These are phyloP conservation scores for Pemphredon lugubris DNA, from an alignment of 2,888 invertebrate genomes.

Conservation along the genomic window DNA sequence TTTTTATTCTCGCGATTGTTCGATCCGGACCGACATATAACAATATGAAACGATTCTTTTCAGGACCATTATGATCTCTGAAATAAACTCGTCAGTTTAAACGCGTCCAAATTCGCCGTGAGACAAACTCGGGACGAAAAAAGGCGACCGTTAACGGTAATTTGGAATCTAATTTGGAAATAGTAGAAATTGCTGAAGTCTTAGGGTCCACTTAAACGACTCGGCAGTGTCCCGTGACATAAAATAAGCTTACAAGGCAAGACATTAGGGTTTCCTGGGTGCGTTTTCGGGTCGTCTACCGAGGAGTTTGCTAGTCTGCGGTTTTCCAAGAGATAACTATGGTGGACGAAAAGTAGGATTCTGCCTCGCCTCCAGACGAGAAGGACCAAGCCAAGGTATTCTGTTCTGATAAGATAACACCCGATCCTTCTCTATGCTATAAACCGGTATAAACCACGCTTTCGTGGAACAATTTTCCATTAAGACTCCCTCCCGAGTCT, in stretches of 20 bases:
- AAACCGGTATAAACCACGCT: too few species aligned
- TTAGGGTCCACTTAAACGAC: conserved; percentile 25
- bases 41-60: too few species aligned
- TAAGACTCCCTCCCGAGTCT: too few species aligned
- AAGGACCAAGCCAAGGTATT: conserved; percentile 16
- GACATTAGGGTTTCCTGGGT: conserved; percentile 30
- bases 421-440: conserved; percentile 15
- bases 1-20: too few species aligned
- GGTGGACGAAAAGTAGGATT: conserved; percentile 37
- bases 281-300: conserved; percentile 21
- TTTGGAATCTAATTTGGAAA: not conserved
- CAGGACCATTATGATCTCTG: too few species aligned
- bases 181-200: conserved; percentile 1
- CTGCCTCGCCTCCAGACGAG: conserved; percentile 30
- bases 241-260: conserved; percentile 47
- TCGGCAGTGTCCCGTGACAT: conserved; percentile 4
- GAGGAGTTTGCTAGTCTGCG: conserved; percentile 18
- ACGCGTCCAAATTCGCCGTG: too few species aligned
- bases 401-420: conserved; percentile 72
- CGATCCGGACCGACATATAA: too few species aligned
- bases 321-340: conserved; percentile 33
- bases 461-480: too few species aligned
- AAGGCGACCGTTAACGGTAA: too few species aligned
- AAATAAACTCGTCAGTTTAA: too few species aligned
- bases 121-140: too few species aligned